phyloP scores from a whole-genome alignment of 1,140 invertebrate genomes.

The Oryctes rhinoceros region DNA sequence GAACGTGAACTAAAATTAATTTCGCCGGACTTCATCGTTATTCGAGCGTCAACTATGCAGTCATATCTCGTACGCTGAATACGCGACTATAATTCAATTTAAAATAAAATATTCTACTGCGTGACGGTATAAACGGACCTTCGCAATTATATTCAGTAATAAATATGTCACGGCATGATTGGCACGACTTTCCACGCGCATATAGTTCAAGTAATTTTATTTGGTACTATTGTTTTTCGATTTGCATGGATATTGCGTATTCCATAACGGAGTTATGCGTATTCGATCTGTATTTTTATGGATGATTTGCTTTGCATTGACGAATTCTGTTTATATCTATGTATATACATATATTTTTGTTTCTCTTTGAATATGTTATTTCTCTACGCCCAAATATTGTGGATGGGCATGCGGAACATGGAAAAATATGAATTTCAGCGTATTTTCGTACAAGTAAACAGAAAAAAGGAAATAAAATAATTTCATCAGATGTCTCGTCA shows the following conservation, averaged over 20 bases:
- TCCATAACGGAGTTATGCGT: neutral
- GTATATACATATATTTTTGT: no score
- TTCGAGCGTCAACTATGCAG: neutral
- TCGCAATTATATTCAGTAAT: conserved; percentile 3
- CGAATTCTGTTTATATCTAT: no score
- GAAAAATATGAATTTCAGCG: no score
- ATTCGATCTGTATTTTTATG: neutral
- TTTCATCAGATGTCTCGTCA: no score
- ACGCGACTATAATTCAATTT: neutral
- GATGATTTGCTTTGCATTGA: neutral
- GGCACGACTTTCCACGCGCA: neutral
- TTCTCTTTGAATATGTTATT: no score
- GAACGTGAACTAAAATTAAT: neutral
- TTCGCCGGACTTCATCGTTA: neutral
- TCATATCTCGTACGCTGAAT: neutral
- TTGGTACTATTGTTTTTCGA: conserved; percentile 5
- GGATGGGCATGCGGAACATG: no score
- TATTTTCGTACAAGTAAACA: no score
- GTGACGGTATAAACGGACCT: neutral
- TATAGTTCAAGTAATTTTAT: neutral
- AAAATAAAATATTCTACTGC: conserved; percentile 7
- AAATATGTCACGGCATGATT: conserved; percentile 15
- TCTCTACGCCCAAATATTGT: no score
- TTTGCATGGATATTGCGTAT: conserved; percentile 17
- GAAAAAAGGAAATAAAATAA: no score